Base-by-base conservation (phyloP, 1,140 invertebrate species). In the Drosophila mayri region DNA sequence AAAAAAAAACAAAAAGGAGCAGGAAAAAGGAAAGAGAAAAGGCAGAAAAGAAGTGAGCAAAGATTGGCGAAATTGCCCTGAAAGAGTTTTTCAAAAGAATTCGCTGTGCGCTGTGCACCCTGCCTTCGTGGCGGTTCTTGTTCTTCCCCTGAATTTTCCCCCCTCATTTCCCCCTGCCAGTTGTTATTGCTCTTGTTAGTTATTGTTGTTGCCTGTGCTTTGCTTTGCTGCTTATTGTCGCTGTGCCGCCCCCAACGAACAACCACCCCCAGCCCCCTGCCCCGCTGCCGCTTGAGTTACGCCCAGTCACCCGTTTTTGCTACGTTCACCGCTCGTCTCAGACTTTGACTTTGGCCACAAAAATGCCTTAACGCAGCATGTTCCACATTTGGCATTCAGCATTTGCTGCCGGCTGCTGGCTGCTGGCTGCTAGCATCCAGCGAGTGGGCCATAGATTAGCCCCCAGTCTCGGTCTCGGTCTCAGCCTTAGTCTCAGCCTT, bases 301-400 rank as follows among this genome's bases (percentile, higher is more conserved):
- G 72, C 71, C 76, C 75, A 57, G 62, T 67, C 72, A 77, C 72
- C 70, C 64, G 54, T 81, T 81, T 55, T 60, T 61, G 49, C 54
- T 43, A 35, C 65, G 59, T 49, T 64, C 59, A 49, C 28, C 64
- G 62, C 49, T 22, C 35, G 35, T 43, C 25, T 18, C 49, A 35
- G 68, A 71, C 67, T 68, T 70, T 77, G 73, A 46, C 46, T 43
- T 72, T 64, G 57, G 62, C 81, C 72, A 43, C 74, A 65, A 74
- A 74, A 85, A 86, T 78, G 64, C 77, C 82, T 81, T 78, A 74
- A 86, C 81, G 82, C 74, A 81, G 81, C 63, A 70, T 78, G 78
- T 77, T 85, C 77, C 43, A 80, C 81, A 84, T 84, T 84, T 65
- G 54, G 63, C 78, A 64, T 77, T 55, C 52, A 55, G 52, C 20